Conservation (phyloP, 2,888 invertebrate genomes). For the Caenorhabditis uteleia region DNA sequence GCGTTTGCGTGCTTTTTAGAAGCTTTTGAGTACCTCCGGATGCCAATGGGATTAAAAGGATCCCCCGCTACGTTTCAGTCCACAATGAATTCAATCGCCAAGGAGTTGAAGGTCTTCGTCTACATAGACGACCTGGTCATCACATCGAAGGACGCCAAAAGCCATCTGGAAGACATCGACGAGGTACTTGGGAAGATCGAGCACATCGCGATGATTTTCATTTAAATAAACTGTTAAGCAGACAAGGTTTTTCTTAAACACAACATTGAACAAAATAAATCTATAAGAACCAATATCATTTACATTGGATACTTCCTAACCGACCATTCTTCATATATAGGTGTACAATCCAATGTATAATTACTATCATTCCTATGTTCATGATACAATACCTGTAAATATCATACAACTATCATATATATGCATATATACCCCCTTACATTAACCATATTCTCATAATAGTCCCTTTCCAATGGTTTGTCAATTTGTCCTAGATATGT, state of each 20-base stretch:
- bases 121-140: slow-evolving; percentile 39
- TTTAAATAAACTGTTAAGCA: no score
- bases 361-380: no score
- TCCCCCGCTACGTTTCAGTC: slow-evolving; percentile 25
- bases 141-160: not conserved
- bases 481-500: slow-evolving; percentile 32
- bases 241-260: no score
- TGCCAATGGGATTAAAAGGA: slow-evolving; percentile 31
- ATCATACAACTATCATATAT: no score
- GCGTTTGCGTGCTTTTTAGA: slow-evolving; percentile 25
- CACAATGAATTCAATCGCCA: slow-evolving; percentile 10
- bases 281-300: no score
- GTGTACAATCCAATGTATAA: no score
- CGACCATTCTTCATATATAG: no score
- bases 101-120: slow-evolving; percentile 6
- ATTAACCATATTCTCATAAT: slow-evolving; percentile 40
- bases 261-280: no score
- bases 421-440: slow-evolving; percentile 10
- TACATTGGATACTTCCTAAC: no score
- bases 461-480: slow-evolving; percentile 28
- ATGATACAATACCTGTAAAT: slow-evolving; percentile 28
- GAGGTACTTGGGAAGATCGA: slow-evolving; percentile 20
- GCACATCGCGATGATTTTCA: slow-evolving; percentile 41
- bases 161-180: slow-evolving; percentile 33
- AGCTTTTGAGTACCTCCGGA: slow-evolving; percentile 8